Base-by-base conservation (phyloP, 2,888 invertebrate genomes). In the Trichogramma evanescens region DNA sequence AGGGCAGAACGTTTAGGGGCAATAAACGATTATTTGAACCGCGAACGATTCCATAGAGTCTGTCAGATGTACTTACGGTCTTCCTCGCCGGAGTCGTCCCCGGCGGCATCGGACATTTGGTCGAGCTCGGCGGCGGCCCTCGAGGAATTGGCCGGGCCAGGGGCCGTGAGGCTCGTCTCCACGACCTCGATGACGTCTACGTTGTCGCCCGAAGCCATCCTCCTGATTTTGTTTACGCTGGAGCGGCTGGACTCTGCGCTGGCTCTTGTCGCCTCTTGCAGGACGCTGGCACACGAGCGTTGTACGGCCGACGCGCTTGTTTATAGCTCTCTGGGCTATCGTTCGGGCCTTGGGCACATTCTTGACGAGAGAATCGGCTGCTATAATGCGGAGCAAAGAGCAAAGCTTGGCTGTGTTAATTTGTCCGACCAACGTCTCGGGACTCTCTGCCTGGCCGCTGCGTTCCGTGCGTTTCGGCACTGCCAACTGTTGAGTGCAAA, bases 181-280 rank as follows among this genome's bases (percentile, higher is more conserved):
- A 87, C 83, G 69, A 83, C 80, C 83, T 90, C 89, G 76, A 91
- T 89, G 78, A 86, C 86, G 82, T 89, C 89, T 77, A 86, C 82
- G 76, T 81, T 86, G 81, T 89, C 89, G 78, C 89, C 89, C 80
- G 90, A 89, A 84, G 90, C 91, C 91, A 91, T 91, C 26, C 26
- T 26, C 26, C 26, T 26, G 26, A 26, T 26, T 81, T 83, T 82
- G 77, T 72, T 6, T 10, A 39, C 8, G 51, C 45, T 41, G 46
- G 46, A 26, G 10, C 26, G 8, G 38, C 38, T 6, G 48, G 10
- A 48, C 6, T 48, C 48, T 5, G 10, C 48, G 10, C 48, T 48
- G 48, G 10, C 48, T 13, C 10, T 10, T 6, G 43, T 7, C 42
- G 50, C 41, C 7, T 10, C 13, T 41, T 41, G 41, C 26, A 7